Conservation (phyloP, 2,888 invertebrate genomes). For the Monoplex corrugatus region DNA sequence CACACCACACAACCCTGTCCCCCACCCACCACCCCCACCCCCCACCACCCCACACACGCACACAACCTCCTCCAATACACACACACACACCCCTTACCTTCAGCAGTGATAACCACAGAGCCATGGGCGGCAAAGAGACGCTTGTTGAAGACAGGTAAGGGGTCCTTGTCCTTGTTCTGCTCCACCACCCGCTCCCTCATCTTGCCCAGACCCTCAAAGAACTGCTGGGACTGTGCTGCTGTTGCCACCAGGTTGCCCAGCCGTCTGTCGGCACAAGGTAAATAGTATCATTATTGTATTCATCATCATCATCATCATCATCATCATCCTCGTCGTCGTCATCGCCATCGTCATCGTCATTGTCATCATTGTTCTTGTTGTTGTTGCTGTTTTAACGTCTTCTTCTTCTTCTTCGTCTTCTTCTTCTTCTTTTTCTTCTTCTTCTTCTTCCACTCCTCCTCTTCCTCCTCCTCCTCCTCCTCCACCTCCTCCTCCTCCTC, state of each 20-base stretch:
- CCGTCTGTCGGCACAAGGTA: too few relatives aligned
- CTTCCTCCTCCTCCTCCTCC: background rate
- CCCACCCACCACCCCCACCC: background rate
- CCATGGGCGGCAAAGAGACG: conserved; percentile 70
- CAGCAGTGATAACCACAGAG: conserved; percentile 69
- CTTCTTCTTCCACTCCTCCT: background rate
- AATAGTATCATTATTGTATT: background rate
- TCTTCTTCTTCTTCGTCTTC: too few relatives aligned
- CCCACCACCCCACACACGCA: background rate
- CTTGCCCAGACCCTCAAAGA: conserved; percentile 59
- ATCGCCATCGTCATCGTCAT: background rate
- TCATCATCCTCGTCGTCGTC: background rate
- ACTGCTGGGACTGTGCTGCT: conserved; percentile 63
- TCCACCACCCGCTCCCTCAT: conserved; percentile 53
- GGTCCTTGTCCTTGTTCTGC: conserved; percentile 64
- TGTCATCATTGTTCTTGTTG: background rate
- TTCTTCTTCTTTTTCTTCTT: background rate
- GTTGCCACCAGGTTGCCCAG: conserved; percentile 65
- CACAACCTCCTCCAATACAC: background rate
- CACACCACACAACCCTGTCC: background rate
- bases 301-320: background rate
- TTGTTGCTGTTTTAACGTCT: background rate
- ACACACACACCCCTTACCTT: conserved; percentile 44
- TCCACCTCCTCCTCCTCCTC: background rate
- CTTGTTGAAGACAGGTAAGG: conserved; percentile 71